Evolutionary conservation across 2,113 vertebrate genomes (phyloP).

Genomic region (Hemicordylus capensis): DNA sequence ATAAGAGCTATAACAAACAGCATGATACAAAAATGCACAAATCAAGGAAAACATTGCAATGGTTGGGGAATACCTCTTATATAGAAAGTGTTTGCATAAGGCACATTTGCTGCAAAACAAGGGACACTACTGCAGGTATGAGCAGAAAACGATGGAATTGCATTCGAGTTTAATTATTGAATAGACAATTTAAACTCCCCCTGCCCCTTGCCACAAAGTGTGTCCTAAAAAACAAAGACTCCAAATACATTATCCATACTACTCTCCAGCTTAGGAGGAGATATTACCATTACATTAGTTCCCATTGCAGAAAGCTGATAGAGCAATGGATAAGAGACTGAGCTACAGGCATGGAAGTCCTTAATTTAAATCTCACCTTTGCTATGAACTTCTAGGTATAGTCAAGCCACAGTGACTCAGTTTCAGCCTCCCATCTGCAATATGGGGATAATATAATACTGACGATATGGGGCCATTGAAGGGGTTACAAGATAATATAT

Average conservation of each 20-base stretch:
- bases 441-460: background rate
- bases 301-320: background rate
- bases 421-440: background rate
- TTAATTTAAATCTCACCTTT: background rate
- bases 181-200: background rate
- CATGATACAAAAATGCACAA: background rate
- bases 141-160: background rate
- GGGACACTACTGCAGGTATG: background rate
- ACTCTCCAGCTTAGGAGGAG: background rate
- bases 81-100: background rate
- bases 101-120: constrained; percentile 7
- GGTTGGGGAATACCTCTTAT: constrained; percentile 2
- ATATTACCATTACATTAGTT: background rate
- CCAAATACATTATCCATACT: background rate
- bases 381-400: background rate
- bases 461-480: background rate
- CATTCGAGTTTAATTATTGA: background rate
- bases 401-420: no score
- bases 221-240: background rate
- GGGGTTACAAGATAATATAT: background rate
- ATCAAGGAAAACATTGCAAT: background rate
- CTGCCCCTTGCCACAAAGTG: background rate
- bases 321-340: background rate
- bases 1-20: no score
- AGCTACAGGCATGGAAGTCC: background rate